Base-by-base conservation (phyloP, 2,888 invertebrate genomes). In the Nysson spinosus region DNA sequence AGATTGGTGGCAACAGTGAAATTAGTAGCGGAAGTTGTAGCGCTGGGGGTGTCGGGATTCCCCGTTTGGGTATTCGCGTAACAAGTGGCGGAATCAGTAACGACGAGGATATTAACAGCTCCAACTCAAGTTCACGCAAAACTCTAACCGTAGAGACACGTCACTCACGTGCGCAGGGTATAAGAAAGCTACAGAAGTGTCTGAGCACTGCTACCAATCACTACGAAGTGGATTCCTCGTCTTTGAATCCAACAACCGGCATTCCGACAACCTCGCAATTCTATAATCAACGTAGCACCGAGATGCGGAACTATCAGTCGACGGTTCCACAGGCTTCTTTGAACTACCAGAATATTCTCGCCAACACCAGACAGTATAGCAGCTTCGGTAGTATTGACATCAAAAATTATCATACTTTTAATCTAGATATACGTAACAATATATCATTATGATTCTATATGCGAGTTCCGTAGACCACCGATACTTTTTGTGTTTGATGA, bases 161-260 rank as follows among this genome's bases (percentile, higher is more conserved):
- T 88, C 94, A 95, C 88, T 94, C 95, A 88, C 94, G 95, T 90
- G 95, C 95, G 89, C 96, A 96, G 95, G 96, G 96, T 95, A 96
- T 95, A 92, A 93, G 94, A 90, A 94, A 93, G 91, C 93, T 95
- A 90, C 94, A 94, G 92, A 95, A 95, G 93, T 95, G 95, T 92
- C 93, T 94, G 90, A 94, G 94, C 89, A 87, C 86, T 34, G 93
- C 95, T 87, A 94, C 94, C 89, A 93, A 93, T 89, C 93, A 94
- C 91, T 93, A 93, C 89, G 93, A 91, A 88, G 90, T 75, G 71
- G 76, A 75, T 50, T 44, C 76, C 49, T 56, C 66, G 52, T 49
- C 64, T 47, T 60, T 67, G 55, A n/a, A n/a, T n/a, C n/a, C n/a
- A n/a, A n/a, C n/a, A n/a, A 69, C 62, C 64, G 62, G 62, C 69